phyloP scores from a whole-genome alignment of 2,113 vertebrate genomes.

The Scortum barcoo region DNA sequence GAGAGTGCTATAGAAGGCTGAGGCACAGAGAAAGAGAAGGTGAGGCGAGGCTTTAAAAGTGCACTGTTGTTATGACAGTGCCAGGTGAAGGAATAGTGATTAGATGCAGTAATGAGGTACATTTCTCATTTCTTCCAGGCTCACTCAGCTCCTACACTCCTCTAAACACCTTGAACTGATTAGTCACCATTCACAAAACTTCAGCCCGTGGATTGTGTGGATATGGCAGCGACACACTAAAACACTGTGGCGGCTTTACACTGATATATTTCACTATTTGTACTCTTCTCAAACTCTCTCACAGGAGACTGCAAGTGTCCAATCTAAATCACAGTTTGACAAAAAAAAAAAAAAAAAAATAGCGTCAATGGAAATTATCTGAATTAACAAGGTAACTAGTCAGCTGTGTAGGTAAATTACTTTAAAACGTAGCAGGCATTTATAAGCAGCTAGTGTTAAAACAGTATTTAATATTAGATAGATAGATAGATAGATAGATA shows the following conservation, averaged over 20 bases:
- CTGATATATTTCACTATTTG: neutral
- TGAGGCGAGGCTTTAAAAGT: constrained; percentile 50
- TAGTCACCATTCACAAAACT: constrained; percentile 60
- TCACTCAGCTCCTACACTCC: constrained; percentile 44
- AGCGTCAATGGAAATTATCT: neutral
- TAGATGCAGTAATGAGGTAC: constrained; percentile 68
- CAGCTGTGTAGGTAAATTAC: neutral
- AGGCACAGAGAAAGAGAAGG: constrained; percentile 35
- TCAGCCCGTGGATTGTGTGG: constrained; percentile 43
- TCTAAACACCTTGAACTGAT: constrained; percentile 68
- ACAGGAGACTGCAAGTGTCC: neutral
- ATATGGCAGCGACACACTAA: constrained; percentile 21
- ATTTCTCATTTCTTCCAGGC: constrained; percentile 57
- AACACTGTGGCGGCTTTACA: constrained; percentile 15
- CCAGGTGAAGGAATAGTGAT: constrained; percentile 63
- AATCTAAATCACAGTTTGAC: constrained; percentile 10
- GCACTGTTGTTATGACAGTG: constrained; percentile 61
- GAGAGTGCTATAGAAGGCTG: constrained; percentile 21
- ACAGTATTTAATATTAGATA: too few relatives aligned
- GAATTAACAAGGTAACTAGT: neutral
- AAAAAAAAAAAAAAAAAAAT: neutral
- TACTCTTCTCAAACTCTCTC: neutral
- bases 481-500: too few relatives aligned
- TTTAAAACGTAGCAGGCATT: neutral
- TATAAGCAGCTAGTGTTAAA: too few relatives aligned